Percentiles rank a stretch among this genome's conserved stretches.
phyloP scores from a whole-genome alignment of 2,113 vertebrate genomes.

The Baryphthengus martii region DNA sequence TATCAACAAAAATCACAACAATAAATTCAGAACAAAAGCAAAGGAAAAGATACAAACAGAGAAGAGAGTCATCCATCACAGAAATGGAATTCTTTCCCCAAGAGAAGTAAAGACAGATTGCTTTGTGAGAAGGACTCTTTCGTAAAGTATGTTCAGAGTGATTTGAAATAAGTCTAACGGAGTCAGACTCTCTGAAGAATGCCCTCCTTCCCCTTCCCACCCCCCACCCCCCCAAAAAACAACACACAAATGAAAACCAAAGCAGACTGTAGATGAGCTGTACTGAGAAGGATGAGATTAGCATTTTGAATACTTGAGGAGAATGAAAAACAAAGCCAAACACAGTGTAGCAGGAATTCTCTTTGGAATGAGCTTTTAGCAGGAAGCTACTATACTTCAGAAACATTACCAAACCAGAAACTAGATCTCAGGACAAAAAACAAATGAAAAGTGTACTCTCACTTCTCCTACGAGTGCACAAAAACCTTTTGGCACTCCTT shows the following conservation, averaged over 20 bases:
- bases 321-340: not conserved
- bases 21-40: not conserved
- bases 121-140: not conserved
- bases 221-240: not conserved
- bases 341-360: not conserved
- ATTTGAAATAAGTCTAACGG: not conserved
- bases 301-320: not conserved
- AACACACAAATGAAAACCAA: not conserved
- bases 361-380: not conserved
- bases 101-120: not conserved
- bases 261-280: not conserved
- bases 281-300: not conserved
- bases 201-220: not conserved
- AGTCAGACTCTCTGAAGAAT: not conserved
- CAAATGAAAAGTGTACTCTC: not conserved
- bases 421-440: not conserved
- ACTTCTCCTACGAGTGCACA: not conserved
- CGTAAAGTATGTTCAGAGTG: not conserved
- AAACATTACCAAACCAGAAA: not conserved
- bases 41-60: not conserved
- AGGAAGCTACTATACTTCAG: not conserved
- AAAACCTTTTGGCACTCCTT: not conserved
- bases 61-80: not conserved
- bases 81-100: not conserved
- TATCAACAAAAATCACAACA: conserved; percentile 27